These are phyloP conservation scores for Muscicapa adusta DNA, from an alignment of 2,113 vertebrate genomes.

Conservation along the genomic window DNA sequence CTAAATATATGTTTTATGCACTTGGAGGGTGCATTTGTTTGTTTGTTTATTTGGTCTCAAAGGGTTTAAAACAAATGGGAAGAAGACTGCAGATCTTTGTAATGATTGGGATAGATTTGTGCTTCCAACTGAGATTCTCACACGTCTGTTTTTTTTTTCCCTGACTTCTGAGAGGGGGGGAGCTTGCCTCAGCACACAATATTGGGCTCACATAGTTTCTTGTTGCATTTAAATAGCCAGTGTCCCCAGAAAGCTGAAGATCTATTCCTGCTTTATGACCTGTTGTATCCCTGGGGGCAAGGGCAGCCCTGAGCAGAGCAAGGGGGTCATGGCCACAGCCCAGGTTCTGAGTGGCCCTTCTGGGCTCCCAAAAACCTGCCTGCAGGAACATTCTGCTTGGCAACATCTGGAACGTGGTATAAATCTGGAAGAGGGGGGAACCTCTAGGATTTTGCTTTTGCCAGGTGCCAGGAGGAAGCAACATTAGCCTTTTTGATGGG, in stretches of 20 bases:
- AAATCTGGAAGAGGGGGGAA: neutral
- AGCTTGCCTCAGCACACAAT: neutral
- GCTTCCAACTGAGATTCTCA: conserved; percentile 43
- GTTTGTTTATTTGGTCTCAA: conserved; percentile 35
- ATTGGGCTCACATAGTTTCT: conserved; percentile 35
- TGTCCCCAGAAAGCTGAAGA: conserved; percentile 65
- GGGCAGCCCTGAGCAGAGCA: conserved; percentile 51
- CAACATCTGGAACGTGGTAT: conserved; percentile 67
- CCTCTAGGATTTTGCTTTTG: conserved; percentile 66
- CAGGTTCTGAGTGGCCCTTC: conserved; percentile 17
- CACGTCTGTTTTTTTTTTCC: neutral
- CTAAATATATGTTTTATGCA: conserved; percentile 3
- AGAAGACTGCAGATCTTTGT: conserved; percentile 41
- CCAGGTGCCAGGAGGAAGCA: conserved; percentile 78
- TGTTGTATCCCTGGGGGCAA: conserved; percentile 66
- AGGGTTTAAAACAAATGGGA: conserved; percentile 42
- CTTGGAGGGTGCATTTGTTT: conserved; percentile 16
- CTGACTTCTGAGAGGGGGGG: neutral
- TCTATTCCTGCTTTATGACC: conserved; percentile 77
- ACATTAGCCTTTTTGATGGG: conserved; percentile 68
- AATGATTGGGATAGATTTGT: conserved; percentile 7
- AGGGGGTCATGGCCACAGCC: conserved; percentile 75
- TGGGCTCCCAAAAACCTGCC: conserved; percentile 16
- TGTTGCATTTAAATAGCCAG: conserved; percentile 63
- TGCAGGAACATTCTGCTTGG: conserved; percentile 46